Percentiles rank a stretch among this genome's conserved stretches.
These are phyloP conservation scores for Morpho deidamia DNA, from an alignment of 2,888 invertebrate genomes.

Conservation along the genomic window DNA sequence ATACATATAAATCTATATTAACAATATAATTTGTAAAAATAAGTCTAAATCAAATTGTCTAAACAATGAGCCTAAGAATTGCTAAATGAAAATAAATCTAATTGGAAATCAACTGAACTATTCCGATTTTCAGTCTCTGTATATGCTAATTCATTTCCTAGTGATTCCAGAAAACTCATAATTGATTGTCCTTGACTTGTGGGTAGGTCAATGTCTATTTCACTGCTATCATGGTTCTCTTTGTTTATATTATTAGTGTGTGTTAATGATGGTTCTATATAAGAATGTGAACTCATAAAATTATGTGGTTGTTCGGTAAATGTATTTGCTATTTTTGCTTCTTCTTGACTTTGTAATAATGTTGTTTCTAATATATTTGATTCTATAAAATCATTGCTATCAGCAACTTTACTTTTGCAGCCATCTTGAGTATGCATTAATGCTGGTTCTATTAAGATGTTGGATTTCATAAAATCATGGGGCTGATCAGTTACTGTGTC, in stretches of 20 bases:
- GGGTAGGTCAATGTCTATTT: conserved; percentile 27
- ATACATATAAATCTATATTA: conserved; percentile 16
- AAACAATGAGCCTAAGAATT: conserved; percentile 33
- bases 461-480: conserved; percentile 6
- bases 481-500: neutral
- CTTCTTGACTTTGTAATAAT: conserved; percentile 4
- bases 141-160: conserved; percentile 58
- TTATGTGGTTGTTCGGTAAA: neutral
- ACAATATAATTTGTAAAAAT: conserved; percentile 19
- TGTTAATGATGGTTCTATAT: neutral
- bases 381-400: conserved; percentile 1
- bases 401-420: neutral
- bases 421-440: conserved; percentile 3
- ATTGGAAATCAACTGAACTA: conserved; percentile 59
- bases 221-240: conserved; percentile 16
- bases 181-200: conserved; percentile 53
- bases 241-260: neutral
- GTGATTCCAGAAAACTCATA: conserved; percentile 61
- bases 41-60: conserved; percentile 16
- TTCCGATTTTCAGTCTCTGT: conserved; percentile 64
- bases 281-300: neutral
- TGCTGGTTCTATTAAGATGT: conserved; percentile 1
- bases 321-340: neutral
- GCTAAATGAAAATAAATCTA: conserved; percentile 66
- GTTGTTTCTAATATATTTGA: conserved; percentile 1